Percentiles rank a stretch among this genome's conserved stretches.
Evolutionary conservation across 2,113 vertebrate genomes (phyloP).

Genomic region (Corydoras sp.): DNA sequence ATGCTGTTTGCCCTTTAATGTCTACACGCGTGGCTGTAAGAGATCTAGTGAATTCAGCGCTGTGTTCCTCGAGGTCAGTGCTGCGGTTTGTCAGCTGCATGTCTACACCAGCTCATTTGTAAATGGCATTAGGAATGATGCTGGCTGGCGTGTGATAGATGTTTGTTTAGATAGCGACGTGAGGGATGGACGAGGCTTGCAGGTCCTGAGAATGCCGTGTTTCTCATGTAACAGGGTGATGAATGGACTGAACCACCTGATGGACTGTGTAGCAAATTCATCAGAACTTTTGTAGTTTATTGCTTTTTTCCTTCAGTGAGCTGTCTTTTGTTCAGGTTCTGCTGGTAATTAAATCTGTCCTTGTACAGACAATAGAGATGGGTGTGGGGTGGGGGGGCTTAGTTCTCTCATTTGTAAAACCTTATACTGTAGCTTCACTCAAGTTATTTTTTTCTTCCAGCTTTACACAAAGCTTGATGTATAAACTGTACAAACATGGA

Average conservation of each 20-base stretch:
- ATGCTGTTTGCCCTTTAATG: conserved; percentile 11
- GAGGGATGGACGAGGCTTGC: conserved; percentile 54
- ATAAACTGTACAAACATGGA: too few relatives aligned
- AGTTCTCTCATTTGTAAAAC: neutral
- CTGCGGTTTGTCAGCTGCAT: neutral
- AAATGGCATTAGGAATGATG: conserved; percentile 27
- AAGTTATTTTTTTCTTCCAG: too few relatives aligned
- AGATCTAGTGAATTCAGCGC: conserved; percentile 5
- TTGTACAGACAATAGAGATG: too few relatives aligned
- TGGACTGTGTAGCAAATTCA: conserved; percentile 48
- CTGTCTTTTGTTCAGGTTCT: neutral
- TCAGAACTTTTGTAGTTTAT: conserved; percentile 48
- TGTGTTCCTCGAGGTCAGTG: conserved; percentile 11
- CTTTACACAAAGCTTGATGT: too few relatives aligned
- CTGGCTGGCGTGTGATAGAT: conserved; percentile 23
- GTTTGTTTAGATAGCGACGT: conserved; percentile 47
- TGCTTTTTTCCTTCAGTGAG: conserved; percentile 17
- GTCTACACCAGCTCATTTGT: conserved; percentile 23
- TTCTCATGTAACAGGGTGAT: conserved; percentile 52
- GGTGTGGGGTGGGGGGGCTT: too few relatives aligned
- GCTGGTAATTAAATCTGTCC: neutral
- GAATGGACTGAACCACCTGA: conserved; percentile 53
- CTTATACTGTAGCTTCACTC: too few relatives aligned
- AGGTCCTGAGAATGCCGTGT: conserved; percentile 45
- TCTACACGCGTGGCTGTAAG: neutral